These are phyloP conservation scores for Pterostichus madidus DNA, from an alignment of 2,888 invertebrate species.

Conservation along the genomic window DNA sequence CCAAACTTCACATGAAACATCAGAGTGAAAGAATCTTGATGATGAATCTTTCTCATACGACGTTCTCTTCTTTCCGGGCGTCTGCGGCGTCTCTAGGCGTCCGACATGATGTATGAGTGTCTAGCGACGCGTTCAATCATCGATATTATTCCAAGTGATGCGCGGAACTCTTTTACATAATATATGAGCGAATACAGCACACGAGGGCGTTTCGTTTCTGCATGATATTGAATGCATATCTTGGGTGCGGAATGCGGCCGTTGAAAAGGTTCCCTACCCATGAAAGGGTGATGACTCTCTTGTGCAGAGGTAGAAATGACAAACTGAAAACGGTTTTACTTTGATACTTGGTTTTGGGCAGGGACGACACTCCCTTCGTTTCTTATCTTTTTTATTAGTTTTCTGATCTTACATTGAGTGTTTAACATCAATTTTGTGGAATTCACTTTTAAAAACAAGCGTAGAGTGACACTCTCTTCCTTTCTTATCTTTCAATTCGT, in stretches of 20 bases:
- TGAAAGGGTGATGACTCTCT: too few relatives aligned
- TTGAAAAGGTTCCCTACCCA: constrained; percentile 1
- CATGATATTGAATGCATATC: constrained; percentile 55
- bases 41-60: constrained; percentile 34
- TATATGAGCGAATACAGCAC: constrained; percentile 57
- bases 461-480: too few relatives aligned
- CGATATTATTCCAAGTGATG: constrained; percentile 66
- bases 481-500: too few relatives aligned
- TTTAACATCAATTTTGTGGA: too few relatives aligned
- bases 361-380: too few relatives aligned
- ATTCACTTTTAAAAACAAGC: too few relatives aligned
- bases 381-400: too few relatives aligned
- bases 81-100: constrained; percentile 26
- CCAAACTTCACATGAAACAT: not conserved
- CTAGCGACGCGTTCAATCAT: constrained; percentile 64
- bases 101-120: constrained; percentile 62
- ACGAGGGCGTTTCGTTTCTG: not conserved
- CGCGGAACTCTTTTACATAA: constrained; percentile 62
- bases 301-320: too few relatives aligned
- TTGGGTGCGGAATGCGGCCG: constrained; percentile 24
- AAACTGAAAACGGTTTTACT: too few relatives aligned
- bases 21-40: constrained; percentile 38
- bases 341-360: too few relatives aligned
- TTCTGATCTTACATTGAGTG: too few relatives aligned
- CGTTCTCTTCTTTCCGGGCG: not conserved